phyloP scores from a whole-genome alignment of 2,797 vertebrate species.

The Dermochelys coriacea region DNA sequence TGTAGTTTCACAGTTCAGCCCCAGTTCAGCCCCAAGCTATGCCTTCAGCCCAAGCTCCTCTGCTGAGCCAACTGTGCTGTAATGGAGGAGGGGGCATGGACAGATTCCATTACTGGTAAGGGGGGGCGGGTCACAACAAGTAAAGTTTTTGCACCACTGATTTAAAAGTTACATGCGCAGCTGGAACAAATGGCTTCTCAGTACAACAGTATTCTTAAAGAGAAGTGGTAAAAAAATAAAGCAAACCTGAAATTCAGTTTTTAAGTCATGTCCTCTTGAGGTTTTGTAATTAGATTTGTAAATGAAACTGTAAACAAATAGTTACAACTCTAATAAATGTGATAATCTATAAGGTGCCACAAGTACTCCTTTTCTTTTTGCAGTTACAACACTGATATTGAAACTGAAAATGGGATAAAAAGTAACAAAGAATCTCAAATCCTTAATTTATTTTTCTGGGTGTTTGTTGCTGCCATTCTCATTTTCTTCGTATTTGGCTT shows the following conservation, averaged over 20 bases:
- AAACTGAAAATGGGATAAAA: too few relatives aligned
- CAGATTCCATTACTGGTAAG: too few relatives aligned
- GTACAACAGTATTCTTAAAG: neutral
- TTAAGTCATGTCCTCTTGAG: neutral
- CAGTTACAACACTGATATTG: neutral
- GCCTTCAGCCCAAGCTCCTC: too few relatives aligned
- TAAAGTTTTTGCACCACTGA: neutral
- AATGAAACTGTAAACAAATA: slow-evolving; percentile 24
- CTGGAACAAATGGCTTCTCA: neutral
- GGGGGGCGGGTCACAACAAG: too few relatives aligned
- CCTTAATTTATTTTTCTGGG: neutral
- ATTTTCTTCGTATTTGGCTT: neutral
- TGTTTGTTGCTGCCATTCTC: slow-evolving; percentile 21
- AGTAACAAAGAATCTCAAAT: slow-evolving; percentile 26
- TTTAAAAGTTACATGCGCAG: neutral
- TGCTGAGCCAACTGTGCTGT: too few relatives aligned
- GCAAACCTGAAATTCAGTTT: neutral
- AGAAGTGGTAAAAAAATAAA: neutral
- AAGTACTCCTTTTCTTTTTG: too few relatives aligned
- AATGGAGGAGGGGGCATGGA: too few relatives aligned
- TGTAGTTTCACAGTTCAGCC: too few relatives aligned
- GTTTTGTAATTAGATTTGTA: slow-evolving; percentile 12
- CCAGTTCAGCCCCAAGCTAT: too few relatives aligned
- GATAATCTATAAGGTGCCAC: too few relatives aligned
- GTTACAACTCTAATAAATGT: neutral